phyloP scores from a whole-genome alignment of 2,113 vertebrate genomes.

The Paralichthys olivaceus region DNA sequence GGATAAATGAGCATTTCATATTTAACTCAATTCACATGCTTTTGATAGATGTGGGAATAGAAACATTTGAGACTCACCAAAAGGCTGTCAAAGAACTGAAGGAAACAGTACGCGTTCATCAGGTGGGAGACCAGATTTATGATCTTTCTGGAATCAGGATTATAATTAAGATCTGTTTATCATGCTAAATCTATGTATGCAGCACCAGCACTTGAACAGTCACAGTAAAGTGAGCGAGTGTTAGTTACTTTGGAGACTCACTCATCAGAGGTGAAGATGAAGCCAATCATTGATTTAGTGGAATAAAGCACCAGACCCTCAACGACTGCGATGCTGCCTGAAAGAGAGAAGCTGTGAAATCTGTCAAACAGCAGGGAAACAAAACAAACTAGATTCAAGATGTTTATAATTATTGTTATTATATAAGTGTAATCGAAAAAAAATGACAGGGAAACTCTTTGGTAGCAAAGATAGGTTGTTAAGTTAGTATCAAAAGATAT shows the following conservation, averaged over 20 bases:
- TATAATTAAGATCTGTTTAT: neutral
- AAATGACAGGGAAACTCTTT: too few relatives aligned
- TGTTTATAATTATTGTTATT: too few relatives aligned
- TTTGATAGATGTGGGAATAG: too few relatives aligned
- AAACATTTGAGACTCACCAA: constrained; percentile 67
- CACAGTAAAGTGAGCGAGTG: neutral
- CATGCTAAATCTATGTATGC: neutral
- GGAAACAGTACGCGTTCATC: constrained; percentile 76
- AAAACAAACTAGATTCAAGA: neutral
- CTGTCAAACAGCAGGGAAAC: neutral
- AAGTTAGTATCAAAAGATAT: too few relatives aligned
- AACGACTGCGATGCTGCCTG: constrained; percentile 81
- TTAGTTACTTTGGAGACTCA: constrained; percentile 68
- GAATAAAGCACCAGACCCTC: constrained; percentile 78
- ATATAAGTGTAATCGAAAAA: too few relatives aligned
- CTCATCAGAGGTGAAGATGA: constrained; percentile 88
- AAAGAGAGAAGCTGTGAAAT: constrained; percentile 9
- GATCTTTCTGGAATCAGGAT: constrained; percentile 66
- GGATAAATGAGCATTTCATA: neutral
- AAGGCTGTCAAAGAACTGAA: constrained; percentile 79
- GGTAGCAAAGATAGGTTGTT: too few relatives aligned
- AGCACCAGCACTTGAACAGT: neutral
- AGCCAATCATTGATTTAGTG: constrained; percentile 85
- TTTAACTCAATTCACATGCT: too few relatives aligned
- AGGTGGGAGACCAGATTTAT: constrained; percentile 73